Conservation (phyloP, 2,888 invertebrate genomes). For the Cantharis rustica region DNA sequence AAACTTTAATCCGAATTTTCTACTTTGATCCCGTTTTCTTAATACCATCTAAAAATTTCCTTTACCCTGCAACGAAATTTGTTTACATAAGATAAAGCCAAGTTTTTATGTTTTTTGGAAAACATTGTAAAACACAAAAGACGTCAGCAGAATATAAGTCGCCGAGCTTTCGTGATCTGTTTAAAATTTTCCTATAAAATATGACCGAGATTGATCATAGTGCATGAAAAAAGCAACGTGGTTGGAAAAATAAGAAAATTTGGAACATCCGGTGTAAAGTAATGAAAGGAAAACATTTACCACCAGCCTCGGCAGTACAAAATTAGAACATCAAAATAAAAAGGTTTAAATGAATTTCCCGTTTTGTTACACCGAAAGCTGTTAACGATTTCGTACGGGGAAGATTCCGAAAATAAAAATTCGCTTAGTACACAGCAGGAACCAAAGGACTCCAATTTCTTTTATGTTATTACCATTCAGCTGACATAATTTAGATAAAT, state of each 20-base stretch:
- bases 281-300: not conserved
- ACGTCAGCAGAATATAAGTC: not conserved
- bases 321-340: not conserved
- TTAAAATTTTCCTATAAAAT: not conserved
- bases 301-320: not conserved
- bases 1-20: not conserved
- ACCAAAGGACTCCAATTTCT: not conserved
- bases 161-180: not conserved
- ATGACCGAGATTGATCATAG: not conserved
- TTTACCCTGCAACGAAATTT: not conserved
- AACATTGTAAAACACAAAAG: not conserved
- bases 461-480: not conserved
- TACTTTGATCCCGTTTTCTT: not conserved
- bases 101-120: not conserved
- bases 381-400: not conserved
- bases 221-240: not conserved
- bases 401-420: not conserved
- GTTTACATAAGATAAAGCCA: not conserved
- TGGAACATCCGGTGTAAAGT: not conserved
- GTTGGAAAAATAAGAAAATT: not conserved
- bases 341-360: not conserved
- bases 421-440: not conserved
- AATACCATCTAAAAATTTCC: not conserved
- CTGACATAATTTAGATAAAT: not conserved
- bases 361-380: not conserved